Conservation (phyloP, 1,140 invertebrate species). For the Ditylenchus dipsaci region DNA sequence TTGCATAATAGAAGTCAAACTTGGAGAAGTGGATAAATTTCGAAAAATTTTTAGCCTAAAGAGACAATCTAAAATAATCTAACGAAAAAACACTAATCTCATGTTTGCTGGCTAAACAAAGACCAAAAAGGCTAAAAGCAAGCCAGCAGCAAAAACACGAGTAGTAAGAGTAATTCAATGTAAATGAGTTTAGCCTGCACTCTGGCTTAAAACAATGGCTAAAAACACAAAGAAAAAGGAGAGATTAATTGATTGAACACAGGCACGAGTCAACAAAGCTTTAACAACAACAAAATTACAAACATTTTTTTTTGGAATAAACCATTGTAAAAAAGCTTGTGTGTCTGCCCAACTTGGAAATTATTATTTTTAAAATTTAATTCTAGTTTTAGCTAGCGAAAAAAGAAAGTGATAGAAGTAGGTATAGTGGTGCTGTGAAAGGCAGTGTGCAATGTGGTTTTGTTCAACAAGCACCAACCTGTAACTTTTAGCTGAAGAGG, state of each 20-base stretch:
- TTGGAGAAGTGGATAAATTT: too few species aligned
- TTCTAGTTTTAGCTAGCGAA: too few species aligned
- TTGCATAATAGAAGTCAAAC: too few species aligned
- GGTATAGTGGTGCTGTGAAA: background rate
- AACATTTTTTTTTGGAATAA: too few species aligned
- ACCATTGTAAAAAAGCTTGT: too few species aligned
- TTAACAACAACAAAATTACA: too few species aligned
- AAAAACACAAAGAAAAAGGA: too few species aligned
- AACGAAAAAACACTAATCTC: background rate
- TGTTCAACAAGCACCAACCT: background rate
- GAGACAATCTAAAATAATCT: background rate
- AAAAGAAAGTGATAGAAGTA: background rate
- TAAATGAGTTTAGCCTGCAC: background rate
- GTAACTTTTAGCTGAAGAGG: constrained; percentile 1
- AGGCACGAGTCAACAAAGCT: too few species aligned
- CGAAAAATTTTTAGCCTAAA: background rate
- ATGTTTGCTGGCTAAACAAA: too few species aligned
- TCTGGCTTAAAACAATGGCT: background rate
- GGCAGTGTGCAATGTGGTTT: background rate
- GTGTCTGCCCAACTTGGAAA: too few species aligned
- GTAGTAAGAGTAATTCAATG: background rate
- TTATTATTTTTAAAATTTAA: too few species aligned
- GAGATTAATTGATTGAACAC: too few species aligned
- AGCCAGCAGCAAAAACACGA: background rate
- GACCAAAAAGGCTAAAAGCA: background rate